Base-by-base conservation (phyloP, 1,140 invertebrate genomes). In the Drosophila sulfurigaster region DNA sequence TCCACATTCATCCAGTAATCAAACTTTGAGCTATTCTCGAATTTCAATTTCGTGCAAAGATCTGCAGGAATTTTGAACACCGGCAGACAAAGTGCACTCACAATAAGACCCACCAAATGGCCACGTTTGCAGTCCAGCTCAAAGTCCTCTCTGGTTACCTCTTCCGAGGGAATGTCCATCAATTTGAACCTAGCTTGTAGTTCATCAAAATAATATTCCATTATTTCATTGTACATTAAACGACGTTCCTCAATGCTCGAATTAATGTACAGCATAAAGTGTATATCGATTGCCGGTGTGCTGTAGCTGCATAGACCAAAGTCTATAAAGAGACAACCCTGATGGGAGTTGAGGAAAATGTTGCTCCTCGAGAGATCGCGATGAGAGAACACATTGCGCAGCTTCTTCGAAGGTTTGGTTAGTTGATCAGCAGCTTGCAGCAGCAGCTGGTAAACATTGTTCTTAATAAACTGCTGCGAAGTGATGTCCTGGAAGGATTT, bases 311-410 rank as follows among this genome's bases (percentile, higher is more conserved):
- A 66, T n/a, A 94, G 74, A 81, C 95, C 94, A 75, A 94, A 95
- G 79, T 95, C 94, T 5, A 95, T 93, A 6, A 95, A 78, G 7
- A 94, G 68, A 68, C 94, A 16, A 93, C 91, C 15, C 38, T 56
- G 13, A 11, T 7, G 83, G 68, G 94, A 94, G 71, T 93, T 94
- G 75, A 94, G 95, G 73, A 95, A 87, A 1, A 95, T 75, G 75
- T 95, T 95, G 59, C 94, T 94, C 16, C 93, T 93, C 94, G 94
- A 95, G 1, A 94, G 86, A 92, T 95, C 94, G 0, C 93, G 93
- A 82, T 95, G 95, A 60, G 92, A 93, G 7, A 95, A 79, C 0
- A 95, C 94, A 69, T 94, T 95, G 3, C 73, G 63, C 4, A 66
- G n/a, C 3, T 35, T 63, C 10, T 88, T 91, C 0, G 63, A 81